Base-by-base conservation (phyloP, 2,888 invertebrate species). In the Belgica antarctica region DNA sequence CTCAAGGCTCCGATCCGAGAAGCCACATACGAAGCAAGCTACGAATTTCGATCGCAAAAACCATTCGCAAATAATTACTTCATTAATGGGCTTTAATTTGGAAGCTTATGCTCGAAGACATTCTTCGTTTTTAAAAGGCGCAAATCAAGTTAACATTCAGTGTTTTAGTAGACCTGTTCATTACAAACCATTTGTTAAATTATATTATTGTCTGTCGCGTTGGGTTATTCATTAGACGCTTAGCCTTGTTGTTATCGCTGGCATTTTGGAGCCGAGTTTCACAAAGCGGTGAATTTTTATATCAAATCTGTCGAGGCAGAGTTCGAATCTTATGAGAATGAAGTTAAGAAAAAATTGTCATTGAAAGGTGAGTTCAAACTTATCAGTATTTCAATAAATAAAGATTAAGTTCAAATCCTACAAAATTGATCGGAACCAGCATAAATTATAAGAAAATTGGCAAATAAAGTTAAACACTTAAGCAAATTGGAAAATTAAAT, bases 31-130 rank as follows among this genome's bases (percentile, higher is more conserved):
- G 12, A 10, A 8, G 3, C 27, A 5, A 61, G 24, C 57, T 3
- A 34, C 28, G 28, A 25, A 61, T 61, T 24, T 1, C 22, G 62
- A 31, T 62, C 31, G 34, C 28, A 61, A 27, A 24, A 25, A 61
- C n/a, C 27, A 5, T 22, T 59, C 25, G 25, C 25, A 57, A 57
- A 68, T 68, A 68, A 68, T 68, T 68, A 31, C 57, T 68, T 66
- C 52, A 66, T 66, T 68, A 68, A 68, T 68, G 27, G 52, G 15
- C 22, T 68, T 68, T 57, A n/a, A 59, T 59, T 59, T 25, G 59
- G 25, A 59, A 24, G 27, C 8, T n/a, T 59, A 27, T 27, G 59
- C 25, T 59, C 15, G 27, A 59, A 10, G 19, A 15, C 59, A n/a
- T 22, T 7, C 17, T 52, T 22, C 25, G 15, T 2, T 59, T 15